Base-by-base conservation (phyloP, 2,113 vertebrate species). In the Brachypteracias leptosomus region DNA sequence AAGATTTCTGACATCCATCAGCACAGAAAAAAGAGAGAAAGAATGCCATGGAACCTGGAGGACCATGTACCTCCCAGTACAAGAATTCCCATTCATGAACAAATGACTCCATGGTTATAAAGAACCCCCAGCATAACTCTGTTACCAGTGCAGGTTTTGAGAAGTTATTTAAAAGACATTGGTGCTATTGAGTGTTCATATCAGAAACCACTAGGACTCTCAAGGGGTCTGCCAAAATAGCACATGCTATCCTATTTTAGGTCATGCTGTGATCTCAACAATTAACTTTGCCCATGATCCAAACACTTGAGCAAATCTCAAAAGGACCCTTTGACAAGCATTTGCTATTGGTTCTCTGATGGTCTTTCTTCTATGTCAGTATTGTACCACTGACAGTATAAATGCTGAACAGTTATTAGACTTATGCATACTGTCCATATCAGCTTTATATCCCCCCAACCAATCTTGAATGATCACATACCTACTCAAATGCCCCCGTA, bases 241-340 rank as follows among this genome's bases (percentile, higher is more conserved):
- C 51, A 9, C 51, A 52, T 52, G 14, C 19, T 35, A 42, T 8
- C 25, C 46, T 47, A 47, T 47, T 47, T 47, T 47, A 47, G 16
- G 46, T 18, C 47, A 25, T 2, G 2, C 19, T 35, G 46, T 8
- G 28, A 54, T 88, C 28, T 79, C 49, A 87, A 40, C 16, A 61
- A 87, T 71, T 55, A 51, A 25, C 5, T 12, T 55, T 28, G 24
- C 18, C n/a, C 47, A 3, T 22, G 16, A 76, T 18, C 8, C 0
- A 0, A 85, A 68, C 0, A 0, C 54, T n/a, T 47, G 42, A 82
- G 9, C 11, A 68, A 36, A 19, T 18, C 47, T 75, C 49, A 68
- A 42, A 88, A 61, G 33, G 14, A 47, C 11, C 4, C 26, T 85
- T n/a, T 75, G 58, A 73, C 28, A 86, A 67, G 62, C 11, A 54